Evolutionary conservation across 2,797 vertebrate genomes (phyloP).

Genomic region (Mormyrus hasselquistii): DNA sequence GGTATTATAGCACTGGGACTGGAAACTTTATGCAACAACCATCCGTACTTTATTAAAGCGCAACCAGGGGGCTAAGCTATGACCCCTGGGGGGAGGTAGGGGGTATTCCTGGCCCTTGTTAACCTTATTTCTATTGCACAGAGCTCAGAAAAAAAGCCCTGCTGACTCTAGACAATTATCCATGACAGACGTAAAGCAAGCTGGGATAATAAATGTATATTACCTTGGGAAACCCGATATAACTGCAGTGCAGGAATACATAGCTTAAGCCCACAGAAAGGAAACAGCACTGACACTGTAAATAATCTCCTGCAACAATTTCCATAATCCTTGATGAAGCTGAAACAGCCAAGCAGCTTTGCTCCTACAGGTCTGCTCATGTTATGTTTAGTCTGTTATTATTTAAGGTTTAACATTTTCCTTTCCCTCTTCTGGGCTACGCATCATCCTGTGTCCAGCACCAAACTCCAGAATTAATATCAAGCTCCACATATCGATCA

Average conservation of each 20-base stretch:
- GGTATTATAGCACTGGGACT: not conserved
- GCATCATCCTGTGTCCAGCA: not conserved
- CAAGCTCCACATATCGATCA: not conserved
- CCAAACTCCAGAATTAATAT: not conserved
- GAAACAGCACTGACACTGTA: not conserved
- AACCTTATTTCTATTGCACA: not conserved
- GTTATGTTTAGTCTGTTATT: not conserved
- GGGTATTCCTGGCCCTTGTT: not conserved
- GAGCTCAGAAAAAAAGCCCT: not conserved
- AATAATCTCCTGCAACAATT: not conserved
- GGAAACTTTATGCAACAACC: not conserved
- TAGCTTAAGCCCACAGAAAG: not conserved
- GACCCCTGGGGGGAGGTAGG: not conserved
- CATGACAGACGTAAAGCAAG: not conserved
- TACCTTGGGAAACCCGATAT: not conserved
- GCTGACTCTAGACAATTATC: constrained; percentile 4
- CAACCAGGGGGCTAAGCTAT: not conserved
- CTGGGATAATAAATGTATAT: not conserved
- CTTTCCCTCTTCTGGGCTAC: not conserved
- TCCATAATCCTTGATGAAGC: not conserved
- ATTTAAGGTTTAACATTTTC: not conserved
- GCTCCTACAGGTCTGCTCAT: not conserved
- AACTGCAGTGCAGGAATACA: not conserved
- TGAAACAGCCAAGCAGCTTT: not conserved
- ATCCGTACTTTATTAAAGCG: not conserved